Evolutionary conservation across 2,888 invertebrate genomes (phyloP).

Genomic region (Busseola fusca): DNA sequence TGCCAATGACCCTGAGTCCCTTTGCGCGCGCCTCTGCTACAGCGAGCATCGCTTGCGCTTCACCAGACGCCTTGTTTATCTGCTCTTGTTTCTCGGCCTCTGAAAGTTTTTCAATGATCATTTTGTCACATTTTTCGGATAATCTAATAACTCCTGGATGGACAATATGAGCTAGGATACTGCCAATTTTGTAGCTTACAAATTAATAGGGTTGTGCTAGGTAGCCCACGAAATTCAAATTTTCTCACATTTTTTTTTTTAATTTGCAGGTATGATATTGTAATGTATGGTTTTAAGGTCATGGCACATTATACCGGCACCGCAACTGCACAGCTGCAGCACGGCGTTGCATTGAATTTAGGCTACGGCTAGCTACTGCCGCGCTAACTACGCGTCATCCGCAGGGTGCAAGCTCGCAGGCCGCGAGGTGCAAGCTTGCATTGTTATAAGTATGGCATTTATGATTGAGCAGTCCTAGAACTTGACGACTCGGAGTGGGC

Average conservation of each 20-base stretch:
- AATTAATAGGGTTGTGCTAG: neutral
- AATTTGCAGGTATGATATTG: too few relatives aligned
- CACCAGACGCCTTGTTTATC: slow-evolving; percentile 97
- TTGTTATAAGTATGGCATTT: too few relatives aligned
- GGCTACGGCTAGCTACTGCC: too few relatives aligned
- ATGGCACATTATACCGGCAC: too few relatives aligned
- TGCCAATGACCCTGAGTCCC: slow-evolving; percentile 94
- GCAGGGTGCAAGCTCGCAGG: too few relatives aligned
- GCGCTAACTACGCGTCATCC: too few relatives aligned
- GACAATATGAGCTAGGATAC: neutral
- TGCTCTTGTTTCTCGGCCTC: slow-evolving; percentile 98
- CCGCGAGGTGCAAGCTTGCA: too few relatives aligned
- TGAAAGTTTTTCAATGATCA: slow-evolving; percentile 65
- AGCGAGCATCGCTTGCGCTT: slow-evolving; percentile 96
- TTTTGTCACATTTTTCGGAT: neutral
- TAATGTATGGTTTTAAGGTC: too few relatives aligned
- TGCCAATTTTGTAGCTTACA: neutral
- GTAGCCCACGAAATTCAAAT: neutral
- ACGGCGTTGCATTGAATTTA: too few relatives aligned
- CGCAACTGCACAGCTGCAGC: too few relatives aligned
- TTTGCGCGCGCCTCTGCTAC: slow-evolving; percentile 97
- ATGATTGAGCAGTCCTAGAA: too few relatives aligned
- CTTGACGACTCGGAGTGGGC: too few relatives aligned
- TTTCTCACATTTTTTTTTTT: neutral
- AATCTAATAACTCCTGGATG: neutral